Percentiles rank a stretch among this genome's conserved stretches.
These are phyloP conservation scores for Venusia cambrica DNA, from an alignment of 2,888 invertebrate genomes.

Conservation along the genomic window DNA sequence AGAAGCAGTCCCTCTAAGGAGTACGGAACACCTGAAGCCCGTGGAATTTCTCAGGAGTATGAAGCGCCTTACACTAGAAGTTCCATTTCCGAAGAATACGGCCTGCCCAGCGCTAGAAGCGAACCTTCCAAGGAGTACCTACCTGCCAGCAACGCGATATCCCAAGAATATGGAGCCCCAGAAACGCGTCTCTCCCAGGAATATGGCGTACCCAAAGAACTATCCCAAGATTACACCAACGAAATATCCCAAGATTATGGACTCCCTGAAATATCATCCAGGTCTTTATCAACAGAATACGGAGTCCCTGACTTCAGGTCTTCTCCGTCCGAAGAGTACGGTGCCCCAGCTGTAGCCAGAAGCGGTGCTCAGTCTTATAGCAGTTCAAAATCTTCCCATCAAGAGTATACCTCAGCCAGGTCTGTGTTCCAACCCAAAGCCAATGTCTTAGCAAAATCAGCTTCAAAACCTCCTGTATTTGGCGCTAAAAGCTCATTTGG, in stretches of 20 bases:
- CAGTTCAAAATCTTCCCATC: slow-evolving; percentile 5
- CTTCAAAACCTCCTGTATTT: slow-evolving; percentile 7
- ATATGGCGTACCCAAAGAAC: slow-evolving; percentile 23
- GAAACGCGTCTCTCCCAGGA: slow-evolving; percentile 30
- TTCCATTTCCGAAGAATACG: slow-evolving; percentile 36
- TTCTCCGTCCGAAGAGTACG: slow-evolving; percentile 44
- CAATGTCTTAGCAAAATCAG: slow-evolving; percentile 6
- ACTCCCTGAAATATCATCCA: slow-evolving; percentile 19
- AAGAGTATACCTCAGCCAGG: slow-evolving; percentile 11
- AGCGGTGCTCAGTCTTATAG: slow-evolving; percentile 12
- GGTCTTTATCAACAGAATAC: slow-evolving; percentile 25
- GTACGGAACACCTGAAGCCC: slow-evolving; percentile 39
- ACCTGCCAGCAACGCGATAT: too few species aligned
- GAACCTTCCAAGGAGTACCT: too few species aligned
- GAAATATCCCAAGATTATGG: slow-evolving; percentile 30
- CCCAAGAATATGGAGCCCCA: slow-evolving; percentile 18
- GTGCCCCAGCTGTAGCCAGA: slow-evolving; percentile 39
- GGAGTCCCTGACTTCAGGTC: slow-evolving; percentile 25
- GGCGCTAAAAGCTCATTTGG: slow-evolving; percentile 5
- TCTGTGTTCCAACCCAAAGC: slow-evolving; percentile 6
- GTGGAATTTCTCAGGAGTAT: slow-evolving; percentile 18
- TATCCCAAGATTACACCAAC: slow-evolving; percentile 24
- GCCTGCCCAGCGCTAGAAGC: slow-evolving; percentile 10
- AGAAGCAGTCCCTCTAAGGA: slow-evolving; percentile 35
- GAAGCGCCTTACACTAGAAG: background rate